Conservation (phyloP, 2,888 invertebrate species). For the Euspilapteryx auroguttella region DNA sequence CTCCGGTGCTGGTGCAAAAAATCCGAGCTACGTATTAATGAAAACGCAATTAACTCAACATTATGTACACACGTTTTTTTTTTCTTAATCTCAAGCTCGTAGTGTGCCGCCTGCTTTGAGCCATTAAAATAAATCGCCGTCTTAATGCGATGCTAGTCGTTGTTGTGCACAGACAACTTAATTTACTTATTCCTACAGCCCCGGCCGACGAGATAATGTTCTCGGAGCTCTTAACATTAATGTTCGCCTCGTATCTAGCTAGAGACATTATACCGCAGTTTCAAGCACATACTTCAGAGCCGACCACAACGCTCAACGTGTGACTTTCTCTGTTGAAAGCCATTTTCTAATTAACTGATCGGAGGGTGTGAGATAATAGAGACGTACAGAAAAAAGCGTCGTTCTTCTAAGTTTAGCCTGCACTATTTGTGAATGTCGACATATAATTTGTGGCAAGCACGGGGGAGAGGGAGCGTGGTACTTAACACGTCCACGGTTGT, state of each 20-base stretch:
- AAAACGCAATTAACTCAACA: conserved; percentile 23
- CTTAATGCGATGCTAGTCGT: conserved; percentile 19
- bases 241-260: conserved; percentile 6
- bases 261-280: conserved; percentile 3
- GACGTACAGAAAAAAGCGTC: no score
- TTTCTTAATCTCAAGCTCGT: conserved; percentile 13
- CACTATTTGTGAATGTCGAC: conserved; percentile 36
- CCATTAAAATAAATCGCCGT: conserved; percentile 24
- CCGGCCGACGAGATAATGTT: conserved; percentile 11
- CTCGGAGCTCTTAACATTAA: conserved; percentile 7
- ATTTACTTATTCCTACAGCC: conserved; percentile 18
- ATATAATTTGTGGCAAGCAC: no score
- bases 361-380: no score
- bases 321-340: no score
- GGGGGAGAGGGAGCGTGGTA: conserved; percentile 27
- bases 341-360: no score
- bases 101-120: conserved; percentile 13
- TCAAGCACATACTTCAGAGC: not conserved
- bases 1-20: conserved; percentile 13
- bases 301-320: not conserved
- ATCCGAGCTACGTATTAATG: conserved; percentile 17
- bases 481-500: conserved; percentile 29
- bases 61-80: conserved; percentile 20
- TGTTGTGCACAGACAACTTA: conserved; percentile 17
- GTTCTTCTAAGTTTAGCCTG: no score